A percentile compares a stretch with the other conserved stretches of the same genome.
Evolutionary conservation across 2,113 vertebrate species (phyloP).

Genomic region (Chelonoidis abingdonii): DNA sequence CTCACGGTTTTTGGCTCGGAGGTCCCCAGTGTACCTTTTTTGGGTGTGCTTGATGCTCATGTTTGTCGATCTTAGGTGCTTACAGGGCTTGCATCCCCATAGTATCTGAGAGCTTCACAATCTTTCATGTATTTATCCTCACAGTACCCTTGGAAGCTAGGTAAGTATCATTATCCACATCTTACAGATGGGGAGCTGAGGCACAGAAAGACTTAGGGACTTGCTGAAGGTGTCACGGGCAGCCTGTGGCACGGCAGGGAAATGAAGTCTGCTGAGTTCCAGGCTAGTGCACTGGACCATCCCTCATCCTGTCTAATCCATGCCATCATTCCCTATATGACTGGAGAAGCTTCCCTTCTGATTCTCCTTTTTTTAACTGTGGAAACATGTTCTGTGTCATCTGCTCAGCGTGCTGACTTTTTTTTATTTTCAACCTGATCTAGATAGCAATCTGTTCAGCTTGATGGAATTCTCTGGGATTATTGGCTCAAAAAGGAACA

Average conservation of each 20-base stretch:
- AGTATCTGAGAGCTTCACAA: neutral
- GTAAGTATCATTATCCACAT: neutral
- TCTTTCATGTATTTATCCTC: neutral
- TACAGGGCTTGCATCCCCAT: accelerated
- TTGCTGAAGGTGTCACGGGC: neutral
- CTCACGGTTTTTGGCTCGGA: neutral
- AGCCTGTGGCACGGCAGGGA: neutral
- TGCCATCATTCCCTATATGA: neutral
- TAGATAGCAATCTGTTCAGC: neutral
- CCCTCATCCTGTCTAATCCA: neutral
- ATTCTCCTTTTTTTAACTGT: neutral
- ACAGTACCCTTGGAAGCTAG: neutral
- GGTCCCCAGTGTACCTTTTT: neutral
- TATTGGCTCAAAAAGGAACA: neutral
- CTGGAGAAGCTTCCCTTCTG: neutral
- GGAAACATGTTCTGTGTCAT: neutral
- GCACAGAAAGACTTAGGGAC: neutral
- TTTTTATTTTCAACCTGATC: neutral
- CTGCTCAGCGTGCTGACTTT: neutral
- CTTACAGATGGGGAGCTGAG: neutral
- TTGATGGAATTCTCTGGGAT: neutral
- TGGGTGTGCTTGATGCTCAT: accelerated
- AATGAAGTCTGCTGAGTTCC: neutral
- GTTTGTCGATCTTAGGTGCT: neutral
- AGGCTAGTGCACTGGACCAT: accelerated